Evolutionary conservation across 1,140 invertebrate genomes (phyloP).

Genomic region (Aphis gossypii): DNA sequence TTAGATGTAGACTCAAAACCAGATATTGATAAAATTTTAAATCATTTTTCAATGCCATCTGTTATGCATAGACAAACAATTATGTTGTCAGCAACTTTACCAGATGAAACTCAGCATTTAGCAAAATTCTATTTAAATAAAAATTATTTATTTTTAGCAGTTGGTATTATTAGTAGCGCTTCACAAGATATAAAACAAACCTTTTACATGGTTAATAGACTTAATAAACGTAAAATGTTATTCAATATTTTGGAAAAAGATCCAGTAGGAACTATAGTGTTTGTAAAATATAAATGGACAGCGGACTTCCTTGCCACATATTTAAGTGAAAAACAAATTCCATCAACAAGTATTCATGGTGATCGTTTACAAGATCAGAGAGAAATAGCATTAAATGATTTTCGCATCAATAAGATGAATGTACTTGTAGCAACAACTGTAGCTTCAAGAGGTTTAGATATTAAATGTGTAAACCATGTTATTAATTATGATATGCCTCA

Average conservation of each 20-base stretch:
- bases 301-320: conserved; percentile 95
- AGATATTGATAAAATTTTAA: conserved; percentile 78
- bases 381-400: conserved; percentile 91
- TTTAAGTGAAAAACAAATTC: conserved; percentile 85
- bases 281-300: conserved; percentile 99
- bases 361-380: conserved; percentile 94
- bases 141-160: conserved; percentile 98
- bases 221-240: conserved; percentile 78
- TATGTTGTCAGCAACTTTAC: conserved; percentile 99
- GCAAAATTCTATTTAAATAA: conserved; percentile 93
- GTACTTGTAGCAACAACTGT: conserved; percentile 98
- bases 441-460: conserved; percentile 72
- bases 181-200: conserved; percentile 88
- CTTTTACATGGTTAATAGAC: conserved; percentile 77
- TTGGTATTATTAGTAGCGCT: conserved; percentile 94
- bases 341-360: conserved; percentile 98
- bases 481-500: conserved; percentile 97
- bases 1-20: conserved; percentile 89
- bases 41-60: conserved; percentile 76
- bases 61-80: conserved; percentile 89
- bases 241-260: conserved; percentile 72
- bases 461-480: conserved; percentile 96
- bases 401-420: conserved; percentile 88
- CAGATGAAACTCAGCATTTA: conserved; percentile 95
- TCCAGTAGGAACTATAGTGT: conserved; percentile 79